Percentiles rank a stretch among this genome's conserved stretches.
Evolutionary conservation across 2,113 vertebrate species (phyloP).

Genomic region (Pseudois nayaur): DNA sequence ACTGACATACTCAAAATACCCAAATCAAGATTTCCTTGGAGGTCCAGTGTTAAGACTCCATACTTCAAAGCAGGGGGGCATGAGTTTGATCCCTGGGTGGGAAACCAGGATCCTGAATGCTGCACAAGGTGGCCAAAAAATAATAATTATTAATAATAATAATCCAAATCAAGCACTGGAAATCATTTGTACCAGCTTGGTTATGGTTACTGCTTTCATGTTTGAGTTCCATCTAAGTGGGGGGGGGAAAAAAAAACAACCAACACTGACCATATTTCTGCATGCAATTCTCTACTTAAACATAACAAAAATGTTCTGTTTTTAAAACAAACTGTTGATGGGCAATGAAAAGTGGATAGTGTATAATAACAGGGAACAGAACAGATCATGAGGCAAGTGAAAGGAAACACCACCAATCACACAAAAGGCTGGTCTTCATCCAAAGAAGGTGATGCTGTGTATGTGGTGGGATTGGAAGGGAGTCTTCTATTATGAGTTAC

Average conservation of each 20-base stretch:
- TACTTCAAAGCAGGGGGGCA: neutral
- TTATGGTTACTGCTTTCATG: neutral
- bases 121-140: neutral
- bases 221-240: neutral
- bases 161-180: neutral
- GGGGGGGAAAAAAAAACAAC: neutral
- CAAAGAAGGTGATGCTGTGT: neutral
- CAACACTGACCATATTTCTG: neutral
- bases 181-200: neutral
- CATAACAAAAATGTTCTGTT: neutral
- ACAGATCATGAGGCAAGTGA: neutral
- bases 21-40: neutral
- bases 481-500: neutral
- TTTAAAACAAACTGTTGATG: neutral
- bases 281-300: neutral
- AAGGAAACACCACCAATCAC: neutral
- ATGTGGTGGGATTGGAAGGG: neutral
- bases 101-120: neutral
- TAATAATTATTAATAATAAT: neutral
- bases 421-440: neutral
- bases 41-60: neutral
- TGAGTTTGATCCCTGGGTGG: neutral
- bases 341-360: neutral
- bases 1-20: neutral
- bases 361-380: neutral